Evolutionary conservation across 1,140 invertebrate genomes (phyloP), one percentile per base, ranked within the genome.

Genomic region (Maniola jurtina): DNA sequence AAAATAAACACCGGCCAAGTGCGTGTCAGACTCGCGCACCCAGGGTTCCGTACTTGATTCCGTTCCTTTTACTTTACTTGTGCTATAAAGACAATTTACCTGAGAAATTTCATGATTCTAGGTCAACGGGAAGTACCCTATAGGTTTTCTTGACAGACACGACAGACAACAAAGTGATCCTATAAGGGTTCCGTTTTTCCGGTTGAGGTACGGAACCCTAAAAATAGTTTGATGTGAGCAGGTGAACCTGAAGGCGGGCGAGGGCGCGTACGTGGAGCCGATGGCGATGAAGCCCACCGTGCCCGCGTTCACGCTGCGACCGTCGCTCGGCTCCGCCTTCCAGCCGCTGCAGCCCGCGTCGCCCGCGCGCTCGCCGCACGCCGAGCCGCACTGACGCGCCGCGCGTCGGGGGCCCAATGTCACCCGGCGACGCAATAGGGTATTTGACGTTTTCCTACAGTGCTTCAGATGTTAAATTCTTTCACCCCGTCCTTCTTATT

Each of bases 281-380:
- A 59, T 80, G 0, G 68, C 79, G 62, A 77, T 87, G 78, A 87
- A 87, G 79, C 95, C 95, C 77, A 94, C 94, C 55, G 93, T 94
- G 82, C 73, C 81, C 42, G 93, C 92, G 69, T 96, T 96, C 92
- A 95, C 96, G 72, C 92, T 97, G 78, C 94, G 95, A 77, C 95
- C 95, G 61, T 96, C 95, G 81, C 92, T 94, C 68, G 94, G 95
- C 68, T 96, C 96, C 48, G 96, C 96, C 68, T 97, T 97, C 91
- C 93, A 95, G 86, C 94, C 95, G 71, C 92, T 96, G 67, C 93
- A 94, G 81, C 94, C 94, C 67, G 88, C 90, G 14, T 73, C 75
- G 70, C 83, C 91, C 80, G 89, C 89, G 87, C 89, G 76, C 67
- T 13, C 54, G 45, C 71, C 55, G 40, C 70, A 35, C 47, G 13